Base-by-base conservation (phyloP, 23 tunicate genomes). In the Phallusia fumigata region DNA sequence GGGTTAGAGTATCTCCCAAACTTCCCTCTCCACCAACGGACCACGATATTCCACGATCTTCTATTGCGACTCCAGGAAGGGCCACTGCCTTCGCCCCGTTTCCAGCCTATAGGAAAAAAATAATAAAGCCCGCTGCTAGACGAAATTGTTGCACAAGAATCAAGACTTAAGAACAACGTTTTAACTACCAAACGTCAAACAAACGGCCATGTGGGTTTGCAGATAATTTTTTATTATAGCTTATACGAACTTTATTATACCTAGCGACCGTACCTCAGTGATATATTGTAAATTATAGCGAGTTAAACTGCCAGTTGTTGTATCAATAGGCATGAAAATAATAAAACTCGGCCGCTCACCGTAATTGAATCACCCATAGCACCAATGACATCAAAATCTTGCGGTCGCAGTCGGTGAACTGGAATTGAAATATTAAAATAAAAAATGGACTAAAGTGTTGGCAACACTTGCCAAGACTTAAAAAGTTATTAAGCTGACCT, bases 281-380 rank as follows among this genome's bases (percentile, higher is more conserved):
- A n/a, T n/a, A n/a, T n/a, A n/a, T n/a, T 5, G 47, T 5, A 40
- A 40, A 40, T 40, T n/a, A n/a, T n/a, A n/a, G n/a, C n/a, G n/a
- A n/a, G n/a, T n/a, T n/a, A n/a, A n/a, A n/a, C n/a, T n/a, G n/a
- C n/a, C n/a, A n/a, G n/a, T n/a, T n/a, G n/a, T n/a, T n/a, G n/a
- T n/a, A n/a, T 40, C 10, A 40, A 40, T 3, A 10, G 47, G 47
- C 10, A n/a, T n/a, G n/a, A 40, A 24, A 58, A 58, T 1, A 58
- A 58, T 6, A 21, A 58, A 1, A 24, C 16, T 58, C 3, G 11
- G 28, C 0, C 35, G 52, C 88, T 80, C 50, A 94, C 98, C 78
- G 98, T 94, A 30, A 94, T 35, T 30, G 98, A 94, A 64, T 94
- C 98, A 32, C 98, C 98, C 90, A 94, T 76, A 3, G 98, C 98